Evolutionary conservation across 2,888 invertebrate species (phyloP).

Genomic region (Phytoseiulus persimilis): DNA sequence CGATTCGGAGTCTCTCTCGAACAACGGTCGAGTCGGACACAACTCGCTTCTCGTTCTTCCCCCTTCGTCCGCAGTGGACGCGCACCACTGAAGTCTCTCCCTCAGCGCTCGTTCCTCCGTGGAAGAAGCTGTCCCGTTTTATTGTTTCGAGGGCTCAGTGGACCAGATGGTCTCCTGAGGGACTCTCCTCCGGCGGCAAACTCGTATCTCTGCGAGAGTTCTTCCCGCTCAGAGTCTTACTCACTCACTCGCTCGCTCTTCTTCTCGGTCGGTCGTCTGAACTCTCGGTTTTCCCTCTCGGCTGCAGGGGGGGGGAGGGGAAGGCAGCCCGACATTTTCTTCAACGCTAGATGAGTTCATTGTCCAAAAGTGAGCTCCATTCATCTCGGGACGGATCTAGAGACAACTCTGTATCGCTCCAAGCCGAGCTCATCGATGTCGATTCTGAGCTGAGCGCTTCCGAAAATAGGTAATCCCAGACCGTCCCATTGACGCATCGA

Average conservation of each 20-base stretch:
- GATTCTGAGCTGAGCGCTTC: too few species aligned
- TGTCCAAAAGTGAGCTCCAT: not conserved
- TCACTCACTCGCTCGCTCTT: too few species aligned
- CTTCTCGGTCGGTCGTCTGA: not conserved
- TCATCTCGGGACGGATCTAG: not conserved
- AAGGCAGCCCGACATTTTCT: not conserved
- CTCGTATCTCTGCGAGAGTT: not conserved
- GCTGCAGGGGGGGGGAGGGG: too few species aligned
- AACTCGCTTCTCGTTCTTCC: not conserved
- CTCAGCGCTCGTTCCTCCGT: not conserved
- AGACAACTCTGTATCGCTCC: too few species aligned
- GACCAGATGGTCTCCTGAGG: constrained; percentile 5
- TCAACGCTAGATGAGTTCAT: not conserved
- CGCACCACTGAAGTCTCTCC: not conserved
- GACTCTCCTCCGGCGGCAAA: not conserved
- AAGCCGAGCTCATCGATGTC: too few species aligned
- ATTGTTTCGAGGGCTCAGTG: not conserved
- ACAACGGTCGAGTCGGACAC: not conserved
- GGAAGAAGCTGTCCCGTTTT: not conserved
- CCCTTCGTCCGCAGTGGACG: not conserved
- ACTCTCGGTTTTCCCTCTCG: not conserved
- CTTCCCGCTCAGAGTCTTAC: not conserved
- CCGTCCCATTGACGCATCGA: not conserved
- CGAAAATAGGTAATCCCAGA: too few species aligned
- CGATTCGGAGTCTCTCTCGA: not conserved